Conservation (phyloP, 1,140 invertebrate genomes). For the Plectrocnemia conspersa region DNA sequence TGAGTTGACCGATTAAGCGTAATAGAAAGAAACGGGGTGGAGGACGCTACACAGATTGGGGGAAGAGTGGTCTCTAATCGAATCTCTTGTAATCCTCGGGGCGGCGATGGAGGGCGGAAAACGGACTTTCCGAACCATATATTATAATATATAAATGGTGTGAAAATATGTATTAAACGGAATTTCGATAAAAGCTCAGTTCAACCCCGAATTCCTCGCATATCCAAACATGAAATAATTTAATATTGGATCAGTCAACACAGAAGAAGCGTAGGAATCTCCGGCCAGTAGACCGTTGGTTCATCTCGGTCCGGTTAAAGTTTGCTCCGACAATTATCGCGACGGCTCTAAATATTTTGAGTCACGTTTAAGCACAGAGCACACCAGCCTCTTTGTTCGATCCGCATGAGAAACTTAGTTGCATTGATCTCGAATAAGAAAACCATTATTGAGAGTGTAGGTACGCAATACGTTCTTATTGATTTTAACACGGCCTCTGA, state of each 20-base stretch:
- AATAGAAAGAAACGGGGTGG: slow-evolving; percentile 14
- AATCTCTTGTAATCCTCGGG: slow-evolving; percentile 15
- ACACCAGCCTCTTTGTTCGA: slow-evolving; percentile 1
- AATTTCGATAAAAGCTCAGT: no score
- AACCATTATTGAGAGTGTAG: slow-evolving; percentile 2
- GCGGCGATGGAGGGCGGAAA: not conserved
- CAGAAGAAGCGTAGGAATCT: no score
- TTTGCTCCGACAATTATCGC: slow-evolving; percentile 14
- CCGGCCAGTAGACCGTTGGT: no score
- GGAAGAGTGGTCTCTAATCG: slow-evolving; percentile 13
- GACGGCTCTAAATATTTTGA: slow-evolving; percentile 14
- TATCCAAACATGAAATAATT: no score
- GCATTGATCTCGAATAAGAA: slow-evolving; percentile 11
- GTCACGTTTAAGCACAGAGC: slow-evolving; percentile 22
- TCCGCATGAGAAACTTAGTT: slow-evolving; percentile 17
- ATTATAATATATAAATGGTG: no score
- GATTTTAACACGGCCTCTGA: not conserved
- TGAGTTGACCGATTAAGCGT: slow-evolving; percentile 29
- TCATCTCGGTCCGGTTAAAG: not conserved
- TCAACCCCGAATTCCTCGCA: no score
- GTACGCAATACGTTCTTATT: not conserved
- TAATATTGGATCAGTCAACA: no score
- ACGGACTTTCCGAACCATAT: no score
- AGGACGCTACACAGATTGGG: not conserved
- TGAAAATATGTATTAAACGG: no score